Evolutionary conservation across 2,888 invertebrate genomes (phyloP), one percentile per base, ranked within the genome.

Genomic region (Andricus curvator): DNA sequence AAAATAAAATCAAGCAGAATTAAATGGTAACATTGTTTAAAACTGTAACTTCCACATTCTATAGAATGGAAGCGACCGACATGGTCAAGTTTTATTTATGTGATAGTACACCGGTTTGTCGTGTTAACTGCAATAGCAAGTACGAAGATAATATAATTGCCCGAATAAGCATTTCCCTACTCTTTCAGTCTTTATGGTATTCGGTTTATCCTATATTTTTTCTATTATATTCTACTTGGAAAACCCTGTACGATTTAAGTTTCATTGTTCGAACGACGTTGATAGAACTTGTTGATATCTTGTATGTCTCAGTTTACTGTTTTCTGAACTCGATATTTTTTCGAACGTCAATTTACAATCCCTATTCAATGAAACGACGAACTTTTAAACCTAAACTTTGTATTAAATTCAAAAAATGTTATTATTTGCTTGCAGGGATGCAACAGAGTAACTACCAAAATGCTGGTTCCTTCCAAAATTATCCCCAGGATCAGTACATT

Each of bases 401-500:
- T 3, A 13, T 13, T 37, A 37, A 37, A 41, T 41, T 41, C 0
- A 48, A 15, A 48, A 48, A 48, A 48, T 48, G 15, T 20, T 74
- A 17, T 78, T 56, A 1, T 68, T 33, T 29, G 20, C 22, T 86
- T 88, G 9, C 85, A 93, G 94, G 93, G 83, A 93, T 93, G 90
- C 93, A 93, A 88, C 92, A 90, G 86, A 88, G 90, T 84, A 91
- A 88, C 88, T 92, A 92, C 87, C 92, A 91, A 83, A 91, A 90
- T 80, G 93, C 93, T 78, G 92, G 93, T 82, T 93, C 93, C 82
- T 93, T 93, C 83, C 93, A 94, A 85, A 94, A 93, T 84, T 94
- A 93, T 81, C 90, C 93, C 33, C 93, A 93, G 85, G 93, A 93
- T 84, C 93, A 93, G 85, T 94, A 94, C 82, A 91, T 92, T 79